Percentiles rank a stretch among this genome's conserved stretches.
These are phyloP conservation scores for Cephus runcator DNA, from an alignment of 2,888 invertebrate genomes.

Conservation along the genomic window DNA sequence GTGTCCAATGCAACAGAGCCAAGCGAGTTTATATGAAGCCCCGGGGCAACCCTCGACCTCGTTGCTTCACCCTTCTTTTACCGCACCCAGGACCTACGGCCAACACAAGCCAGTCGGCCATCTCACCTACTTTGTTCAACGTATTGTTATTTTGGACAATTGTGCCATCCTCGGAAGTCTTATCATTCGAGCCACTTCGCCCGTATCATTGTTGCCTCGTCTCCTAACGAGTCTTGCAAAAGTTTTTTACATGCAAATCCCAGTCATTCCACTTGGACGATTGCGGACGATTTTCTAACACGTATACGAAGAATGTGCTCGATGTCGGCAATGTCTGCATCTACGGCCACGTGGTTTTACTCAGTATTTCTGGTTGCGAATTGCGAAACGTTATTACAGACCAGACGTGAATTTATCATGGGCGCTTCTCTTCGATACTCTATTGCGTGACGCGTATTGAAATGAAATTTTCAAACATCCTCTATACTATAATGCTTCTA, in stretches of 20 bases:
- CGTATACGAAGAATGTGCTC: too few relatives aligned
- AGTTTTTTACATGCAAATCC: not conserved
- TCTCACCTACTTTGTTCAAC: conserved; percentile 6
- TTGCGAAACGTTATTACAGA: not conserved
- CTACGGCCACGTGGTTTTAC: not conserved
- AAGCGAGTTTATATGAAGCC: conserved; percentile 26
- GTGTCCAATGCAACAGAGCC: conserved; percentile 13
- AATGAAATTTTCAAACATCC: not conserved
- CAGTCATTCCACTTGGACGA: not conserved
- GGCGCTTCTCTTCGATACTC: not conserved
- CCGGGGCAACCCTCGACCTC: conserved; percentile 26
- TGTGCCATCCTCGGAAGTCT: conserved; percentile 7
- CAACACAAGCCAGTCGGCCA: not conserved
- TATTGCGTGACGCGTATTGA: not conserved
- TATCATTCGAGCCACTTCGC: conserved; percentile 1
- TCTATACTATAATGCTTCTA: not conserved
- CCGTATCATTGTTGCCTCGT: not conserved
- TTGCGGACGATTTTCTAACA: not conserved
- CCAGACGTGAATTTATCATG: not conserved
- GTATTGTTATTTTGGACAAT: conserved; percentile 14
- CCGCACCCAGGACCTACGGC: conserved; percentile 11
- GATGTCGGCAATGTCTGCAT: not conserved
- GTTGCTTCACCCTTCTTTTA: conserved; percentile 25
- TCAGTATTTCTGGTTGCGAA: not conserved
- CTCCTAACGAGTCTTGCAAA: not conserved